phyloP scores from a whole-genome alignment of 1,140 invertebrate genomes.

The Brachionus paranguensis region DNA sequence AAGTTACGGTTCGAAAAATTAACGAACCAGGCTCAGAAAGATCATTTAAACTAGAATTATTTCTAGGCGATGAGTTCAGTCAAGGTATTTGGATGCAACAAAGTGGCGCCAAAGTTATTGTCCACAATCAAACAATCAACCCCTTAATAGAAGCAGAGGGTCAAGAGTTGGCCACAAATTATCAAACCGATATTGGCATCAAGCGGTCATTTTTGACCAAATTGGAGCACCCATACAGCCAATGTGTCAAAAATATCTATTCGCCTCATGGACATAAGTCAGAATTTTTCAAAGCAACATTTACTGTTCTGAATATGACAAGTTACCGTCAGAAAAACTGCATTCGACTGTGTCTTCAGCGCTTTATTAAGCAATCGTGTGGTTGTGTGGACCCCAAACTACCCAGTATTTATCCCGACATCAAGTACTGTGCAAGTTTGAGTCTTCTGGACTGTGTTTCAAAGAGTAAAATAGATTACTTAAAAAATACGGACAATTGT shows the following conservation, averaged over 20 bases:
- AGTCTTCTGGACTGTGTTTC: background rate
- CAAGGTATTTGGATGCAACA: conserved; percentile 31
- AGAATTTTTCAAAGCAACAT: conserved; percentile 31
- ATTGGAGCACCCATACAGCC: background rate
- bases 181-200: conserved; percentile 36
- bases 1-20: background rate
- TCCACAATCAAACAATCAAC: conserved; percentile 14
- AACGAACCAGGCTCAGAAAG: conserved; percentile 33
- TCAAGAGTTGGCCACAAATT: conserved; percentile 27
- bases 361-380: background rate
- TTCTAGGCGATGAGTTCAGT: conserved; percentile 36
- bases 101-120: conserved; percentile 31
- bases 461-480: background rate
- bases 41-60: conserved; percentile 21
- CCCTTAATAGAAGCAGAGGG: conserved; percentile 19
- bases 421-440: background rate
- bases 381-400: background rate
- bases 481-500: background rate
- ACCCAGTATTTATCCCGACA: background rate
- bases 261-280: conserved; percentile 14
- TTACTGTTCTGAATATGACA: conserved; percentile 12
- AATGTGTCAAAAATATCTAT: conserved; percentile 31
- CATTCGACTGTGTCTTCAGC: conserved; percentile 7
- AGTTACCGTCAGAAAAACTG: conserved; percentile 35
- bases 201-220: conserved; percentile 1